phyloP scores from a whole-genome alignment of 2,888 invertebrate genomes.

The Scrobipalpa costella region DNA sequence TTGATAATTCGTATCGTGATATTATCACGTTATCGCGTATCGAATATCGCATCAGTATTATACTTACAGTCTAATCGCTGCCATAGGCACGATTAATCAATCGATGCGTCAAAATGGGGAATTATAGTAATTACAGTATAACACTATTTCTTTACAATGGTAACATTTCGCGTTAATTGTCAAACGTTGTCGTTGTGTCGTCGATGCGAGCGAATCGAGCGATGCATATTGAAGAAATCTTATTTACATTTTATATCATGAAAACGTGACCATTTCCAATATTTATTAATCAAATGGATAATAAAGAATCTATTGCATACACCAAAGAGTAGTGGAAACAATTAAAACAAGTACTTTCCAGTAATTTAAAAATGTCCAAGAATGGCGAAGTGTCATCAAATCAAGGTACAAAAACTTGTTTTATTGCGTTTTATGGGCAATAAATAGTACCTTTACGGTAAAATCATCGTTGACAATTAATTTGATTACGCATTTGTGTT shows the following conservation, averaged over 20 bases:
- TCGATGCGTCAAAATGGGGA: too few species aligned
- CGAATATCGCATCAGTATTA: too few species aligned
- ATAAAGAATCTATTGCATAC: conserved; percentile 51
- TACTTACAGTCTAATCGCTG: too few species aligned
- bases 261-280: conserved; percentile 53
- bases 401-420: conserved; percentile 68
- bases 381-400: conserved; percentile 86
- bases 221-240: conserved; percentile 45
- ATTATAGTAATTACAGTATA: too few species aligned
- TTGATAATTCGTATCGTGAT: too few species aligned
- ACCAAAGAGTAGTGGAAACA: conserved; percentile 58
- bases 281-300: conserved; percentile 65
- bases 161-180: conserved; percentile 25
- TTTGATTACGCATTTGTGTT: conserved; percentile 11
- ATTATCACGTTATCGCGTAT: too few species aligned
- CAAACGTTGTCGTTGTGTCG: conserved; percentile 44
- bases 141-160: conserved; percentile 8
- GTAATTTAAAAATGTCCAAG: conserved; percentile 84
- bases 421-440: conserved; percentile 6
- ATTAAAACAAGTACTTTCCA: conserved; percentile 40
- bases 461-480: background rate
- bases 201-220: conserved; percentile 49
- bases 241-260: conserved; percentile 49
- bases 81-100: too few species aligned
- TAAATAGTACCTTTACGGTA: background rate